A percentile compares a stretch with the other conserved stretches of the same genome.
Evolutionary conservation across 2,797 vertebrate species (phyloP).

Genomic region (Pangasius larnaudii): DNA sequence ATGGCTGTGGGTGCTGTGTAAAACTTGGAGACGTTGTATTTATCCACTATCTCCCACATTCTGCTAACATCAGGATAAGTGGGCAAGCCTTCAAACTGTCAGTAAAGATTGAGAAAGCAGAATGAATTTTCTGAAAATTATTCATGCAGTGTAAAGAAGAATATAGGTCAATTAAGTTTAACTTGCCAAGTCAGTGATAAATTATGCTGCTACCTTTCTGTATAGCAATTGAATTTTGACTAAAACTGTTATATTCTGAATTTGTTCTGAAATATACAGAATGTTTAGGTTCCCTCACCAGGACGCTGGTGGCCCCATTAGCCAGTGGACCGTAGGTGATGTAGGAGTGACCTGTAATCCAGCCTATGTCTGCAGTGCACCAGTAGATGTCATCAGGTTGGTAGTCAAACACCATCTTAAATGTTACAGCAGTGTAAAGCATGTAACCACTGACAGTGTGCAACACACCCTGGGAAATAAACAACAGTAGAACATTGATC

Average conservation of each 20-base stretch:
- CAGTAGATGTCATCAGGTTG: constrained; percentile 90
- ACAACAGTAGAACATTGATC: background rate
- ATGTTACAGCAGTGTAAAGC: constrained; percentile 89
- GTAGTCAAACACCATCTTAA: constrained; percentile 95
- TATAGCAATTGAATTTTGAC: background rate
- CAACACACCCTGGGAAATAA: constrained; percentile 83
- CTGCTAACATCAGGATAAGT: constrained; percentile 89
- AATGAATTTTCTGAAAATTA: background rate
- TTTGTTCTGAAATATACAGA: background rate
- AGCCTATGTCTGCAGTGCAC: constrained; percentile 97
- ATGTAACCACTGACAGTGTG: constrained; percentile 94
- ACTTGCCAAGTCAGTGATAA: background rate
- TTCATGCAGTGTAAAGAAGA: background rate
- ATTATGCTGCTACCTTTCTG: background rate
- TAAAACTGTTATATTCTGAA: background rate
- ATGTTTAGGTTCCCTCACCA: constrained; percentile 78
- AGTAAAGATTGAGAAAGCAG: background rate
- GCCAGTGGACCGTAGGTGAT: constrained; percentile 93
- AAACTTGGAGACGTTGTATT: constrained; percentile 94
- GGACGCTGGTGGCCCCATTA: constrained; percentile 89
- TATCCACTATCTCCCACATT: constrained; percentile 92
- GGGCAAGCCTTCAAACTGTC: constrained; percentile 94
- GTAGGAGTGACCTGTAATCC: constrained; percentile 98
- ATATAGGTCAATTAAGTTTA: background rate
- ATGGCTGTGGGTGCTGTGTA: constrained; percentile 97